Conservation (phyloP, 30 jellyfish, hydroid and myxozoan genomes). For the Chironex yamaguchii region DNA sequence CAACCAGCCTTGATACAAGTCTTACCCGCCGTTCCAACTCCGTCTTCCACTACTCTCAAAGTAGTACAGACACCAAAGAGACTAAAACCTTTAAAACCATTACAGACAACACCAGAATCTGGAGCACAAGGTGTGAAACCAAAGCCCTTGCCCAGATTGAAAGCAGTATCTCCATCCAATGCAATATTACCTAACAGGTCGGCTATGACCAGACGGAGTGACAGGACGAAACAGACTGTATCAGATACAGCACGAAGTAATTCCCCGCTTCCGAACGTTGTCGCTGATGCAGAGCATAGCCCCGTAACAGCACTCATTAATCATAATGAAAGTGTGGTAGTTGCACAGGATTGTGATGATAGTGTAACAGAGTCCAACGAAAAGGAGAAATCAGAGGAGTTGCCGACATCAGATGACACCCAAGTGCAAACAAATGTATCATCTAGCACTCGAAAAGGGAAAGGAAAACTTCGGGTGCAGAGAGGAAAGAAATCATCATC, state of each 20-base stretch:
- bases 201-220: not conserved
- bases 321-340: too few species aligned
- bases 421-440: not conserved
- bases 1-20: not conserved
- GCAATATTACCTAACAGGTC: not conserved
- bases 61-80: not conserved
- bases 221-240: too few species aligned
- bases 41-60: not conserved
- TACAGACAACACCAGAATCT: not conserved
- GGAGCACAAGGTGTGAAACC: not conserved
- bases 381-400: too few species aligned
- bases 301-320: too few species aligned
- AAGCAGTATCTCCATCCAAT: not conserved
- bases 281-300: too few species aligned
- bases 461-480: not conserved
- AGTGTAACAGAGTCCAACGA: too few species aligned
- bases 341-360: too few species aligned
- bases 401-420: not conserved
- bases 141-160: not conserved
- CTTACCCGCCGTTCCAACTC: not conserved
- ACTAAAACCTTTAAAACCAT: not conserved
- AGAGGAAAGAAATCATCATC: not conserved
- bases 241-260: too few species aligned
- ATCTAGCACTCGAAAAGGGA: not conserved
- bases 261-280: too few species aligned